These are phyloP conservation scores for Pseudorectes ferrugineus DNA, from an alignment of 2,113 vertebrate species.

Conservation along the genomic window DNA sequence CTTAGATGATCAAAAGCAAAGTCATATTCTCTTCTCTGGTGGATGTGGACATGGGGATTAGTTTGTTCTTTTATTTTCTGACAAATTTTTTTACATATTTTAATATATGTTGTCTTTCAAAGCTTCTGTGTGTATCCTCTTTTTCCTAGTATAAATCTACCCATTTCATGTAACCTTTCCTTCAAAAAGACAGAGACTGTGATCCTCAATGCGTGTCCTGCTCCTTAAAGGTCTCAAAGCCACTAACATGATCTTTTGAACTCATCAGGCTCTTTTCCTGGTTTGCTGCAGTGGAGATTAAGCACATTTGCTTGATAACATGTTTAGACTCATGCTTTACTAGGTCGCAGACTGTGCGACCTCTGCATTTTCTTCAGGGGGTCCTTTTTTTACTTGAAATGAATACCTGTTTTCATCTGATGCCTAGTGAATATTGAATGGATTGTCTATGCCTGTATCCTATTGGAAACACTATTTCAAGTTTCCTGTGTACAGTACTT, in stretches of 20 bases:
- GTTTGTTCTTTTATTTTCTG: not conserved
- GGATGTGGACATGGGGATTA: not conserved
- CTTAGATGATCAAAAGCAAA: not conserved
- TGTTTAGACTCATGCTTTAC: not conserved
- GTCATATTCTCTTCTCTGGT: not conserved
- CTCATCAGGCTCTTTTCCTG: not conserved
- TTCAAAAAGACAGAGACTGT: not conserved
- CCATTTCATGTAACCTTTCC: not conserved
- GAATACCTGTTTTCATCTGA: not conserved
- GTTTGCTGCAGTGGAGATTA: not conserved
- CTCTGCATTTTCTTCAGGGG: not conserved
- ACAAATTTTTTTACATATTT: not conserved
- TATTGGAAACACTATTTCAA: not conserved
- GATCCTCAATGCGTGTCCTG: not conserved
- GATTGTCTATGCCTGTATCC: not conserved
- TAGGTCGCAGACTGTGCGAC: accelerated
- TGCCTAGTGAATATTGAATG: not conserved
- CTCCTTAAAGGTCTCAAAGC: not conserved
- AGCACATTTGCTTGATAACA: not conserved
- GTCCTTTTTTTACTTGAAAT: not conserved
- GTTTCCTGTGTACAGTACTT: not conserved
- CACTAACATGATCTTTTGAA: not conserved
- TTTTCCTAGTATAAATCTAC: not conserved
- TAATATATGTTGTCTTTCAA: not conserved
- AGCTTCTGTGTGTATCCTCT: not conserved